Conservation (phyloP, 2,888 invertebrate genomes). For the Apamea epomidion region DNA sequence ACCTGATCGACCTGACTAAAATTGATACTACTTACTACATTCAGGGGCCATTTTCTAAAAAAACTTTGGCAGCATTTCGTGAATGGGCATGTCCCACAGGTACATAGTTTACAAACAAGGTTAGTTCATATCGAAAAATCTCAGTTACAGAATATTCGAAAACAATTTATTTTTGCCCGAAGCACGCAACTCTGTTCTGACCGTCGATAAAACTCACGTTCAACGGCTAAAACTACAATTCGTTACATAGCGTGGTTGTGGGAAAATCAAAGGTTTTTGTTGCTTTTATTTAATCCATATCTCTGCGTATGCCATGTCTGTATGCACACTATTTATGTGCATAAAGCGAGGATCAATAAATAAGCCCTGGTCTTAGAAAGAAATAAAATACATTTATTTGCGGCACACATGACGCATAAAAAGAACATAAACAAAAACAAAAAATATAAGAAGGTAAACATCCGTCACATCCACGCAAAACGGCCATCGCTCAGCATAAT, state of each 20-base stretch:
- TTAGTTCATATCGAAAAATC: slow-evolving; percentile 33
- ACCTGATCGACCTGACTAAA: neutral
- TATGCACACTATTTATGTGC: neutral
- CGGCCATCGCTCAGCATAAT: too few relatives aligned
- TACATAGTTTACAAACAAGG: slow-evolving; percentile 22
- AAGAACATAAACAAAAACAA: too few relatives aligned
- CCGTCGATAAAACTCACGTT: slow-evolving; percentile 40
- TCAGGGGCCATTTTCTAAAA: neutral
- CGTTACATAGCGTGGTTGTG: slow-evolving; percentile 9
- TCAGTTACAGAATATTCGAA: slow-evolving; percentile 49
- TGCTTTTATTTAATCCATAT: neutral
- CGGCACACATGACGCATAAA: too few relatives aligned
- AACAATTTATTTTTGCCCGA: slow-evolving; percentile 53
- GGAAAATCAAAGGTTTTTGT: slow-evolving; percentile 13
- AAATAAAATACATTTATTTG: too few relatives aligned
- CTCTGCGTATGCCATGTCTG: neutral
- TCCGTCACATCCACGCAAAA: too few relatives aligned
- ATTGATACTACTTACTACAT: neutral
- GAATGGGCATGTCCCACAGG: too few relatives aligned
- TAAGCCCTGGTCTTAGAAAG: neutral
- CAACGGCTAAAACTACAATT: slow-evolving; percentile 34
- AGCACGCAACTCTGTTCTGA: slow-evolving; percentile 26
- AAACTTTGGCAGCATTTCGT: neutral
- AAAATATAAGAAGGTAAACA: too few relatives aligned
- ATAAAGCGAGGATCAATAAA: neutral